A percentile compares a stretch with the other conserved stretches of the same genome.
Conservation (phyloP, 35 echinoderm and acorn worm species). For the Ophioderma brevispina region DNA sequence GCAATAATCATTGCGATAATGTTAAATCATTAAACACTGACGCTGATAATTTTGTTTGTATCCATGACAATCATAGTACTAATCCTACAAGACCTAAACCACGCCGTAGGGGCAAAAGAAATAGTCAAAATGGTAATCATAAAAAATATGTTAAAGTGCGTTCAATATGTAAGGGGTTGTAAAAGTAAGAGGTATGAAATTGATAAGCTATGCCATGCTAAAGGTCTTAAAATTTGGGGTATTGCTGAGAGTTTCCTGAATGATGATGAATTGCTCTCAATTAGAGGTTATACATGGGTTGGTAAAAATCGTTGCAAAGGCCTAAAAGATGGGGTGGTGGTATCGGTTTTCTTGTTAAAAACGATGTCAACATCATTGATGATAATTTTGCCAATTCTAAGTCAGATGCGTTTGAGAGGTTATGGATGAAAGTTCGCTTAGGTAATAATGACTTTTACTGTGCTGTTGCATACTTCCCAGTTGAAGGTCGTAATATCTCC, state of each 20-base stretch:
- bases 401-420: neutral
- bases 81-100: too few relatives aligned
- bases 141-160: too few relatives aligned
- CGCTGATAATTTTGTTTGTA: too few relatives aligned
- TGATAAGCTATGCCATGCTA: neutral
- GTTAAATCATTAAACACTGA: too few relatives aligned
- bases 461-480: neutral
- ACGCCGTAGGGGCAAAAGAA: too few relatives aligned
- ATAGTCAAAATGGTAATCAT: too few relatives aligned
- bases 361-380: neutral
- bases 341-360: neutral
- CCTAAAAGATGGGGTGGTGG: neutral
- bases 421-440: neutral
- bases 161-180: too few relatives aligned
- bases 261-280: neutral
- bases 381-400: neutral
- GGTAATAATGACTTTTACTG: neutral
- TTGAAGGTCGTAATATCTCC: neutral
- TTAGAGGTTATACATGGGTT: neutral
- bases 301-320: neutral
- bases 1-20: too few relatives aligned
- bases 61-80: too few relatives aligned
- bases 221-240: neutral
- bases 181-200: neutral
- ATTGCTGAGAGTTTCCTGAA: neutral